These are phyloP conservation scores for Antheraea mylitta DNA, from an alignment of 1,140 invertebrate species.

Conservation along the genomic window DNA sequence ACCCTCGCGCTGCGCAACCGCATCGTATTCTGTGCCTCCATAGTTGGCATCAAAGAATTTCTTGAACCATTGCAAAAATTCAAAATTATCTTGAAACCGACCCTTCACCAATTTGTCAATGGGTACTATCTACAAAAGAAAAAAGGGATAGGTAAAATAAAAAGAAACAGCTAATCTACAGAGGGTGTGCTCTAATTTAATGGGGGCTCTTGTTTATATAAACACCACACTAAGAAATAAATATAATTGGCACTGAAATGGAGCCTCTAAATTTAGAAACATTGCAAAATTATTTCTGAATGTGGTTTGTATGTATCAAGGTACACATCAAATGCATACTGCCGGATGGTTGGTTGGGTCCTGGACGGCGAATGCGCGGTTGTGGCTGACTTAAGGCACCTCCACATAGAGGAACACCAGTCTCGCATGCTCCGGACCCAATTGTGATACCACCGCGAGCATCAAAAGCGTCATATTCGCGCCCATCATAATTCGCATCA, in stretches of 20 bases:
- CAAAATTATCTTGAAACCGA: slow-evolving; percentile 98
- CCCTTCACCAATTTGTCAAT: slow-evolving; percentile 96
- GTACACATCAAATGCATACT: slow-evolving; percentile 61
- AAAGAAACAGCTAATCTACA: slow-evolving; percentile 38
- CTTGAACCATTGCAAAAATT: slow-evolving; percentile 99
- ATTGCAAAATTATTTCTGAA: slow-evolving; percentile 20
- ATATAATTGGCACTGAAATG: background rate
- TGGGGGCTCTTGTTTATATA: slow-evolving; percentile 13
- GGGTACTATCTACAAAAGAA: slow-evolving; percentile 88
- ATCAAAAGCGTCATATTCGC: slow-evolving; percentile 94
- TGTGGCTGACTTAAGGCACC: slow-evolving; percentile 37
- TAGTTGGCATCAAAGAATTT: slow-evolving; percentile 99
- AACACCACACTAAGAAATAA: slow-evolving; percentile 33
- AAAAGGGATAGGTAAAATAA: slow-evolving; percentile 72
- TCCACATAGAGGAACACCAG: slow-evolving; percentile 64
- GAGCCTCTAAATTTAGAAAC: background rate
- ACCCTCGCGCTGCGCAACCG: slow-evolving; percentile 90
- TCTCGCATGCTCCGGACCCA: slow-evolving; percentile 65
- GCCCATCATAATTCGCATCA: slow-evolving; percentile 99
- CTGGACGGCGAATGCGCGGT: slow-evolving; percentile 37
- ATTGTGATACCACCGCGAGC: slow-evolving; percentile 82
- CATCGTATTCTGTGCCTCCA: slow-evolving; percentile 94
- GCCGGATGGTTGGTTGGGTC: slow-evolving; percentile 56
- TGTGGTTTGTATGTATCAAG: slow-evolving; percentile 32
- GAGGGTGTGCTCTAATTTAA: slow-evolving; percentile 36